A percentile compares a stretch with the other conserved stretches of the same genome.
phyloP scores from a whole-genome alignment of 2,888 invertebrate species.

The Drosophila formosana region DNA sequence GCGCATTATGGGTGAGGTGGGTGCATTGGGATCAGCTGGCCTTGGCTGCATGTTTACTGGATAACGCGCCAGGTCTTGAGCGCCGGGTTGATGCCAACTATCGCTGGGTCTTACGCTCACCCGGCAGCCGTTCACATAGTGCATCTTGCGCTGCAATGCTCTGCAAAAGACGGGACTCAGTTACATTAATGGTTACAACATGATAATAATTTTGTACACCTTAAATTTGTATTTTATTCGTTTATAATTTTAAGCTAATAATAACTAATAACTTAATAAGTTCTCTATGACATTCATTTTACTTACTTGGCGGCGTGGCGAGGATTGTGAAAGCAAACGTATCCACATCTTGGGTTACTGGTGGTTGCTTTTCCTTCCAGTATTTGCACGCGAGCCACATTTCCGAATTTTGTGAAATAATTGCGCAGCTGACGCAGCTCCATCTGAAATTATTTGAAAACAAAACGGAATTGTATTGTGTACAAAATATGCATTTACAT shows the following conservation, averaged over 20 bases:
- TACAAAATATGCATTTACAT: too few relatives aligned
- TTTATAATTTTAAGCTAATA: too few relatives aligned
- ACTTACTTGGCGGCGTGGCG: slow-evolving; percentile 53
- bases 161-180: slow-evolving; percentile 6
- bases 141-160: slow-evolving; percentile 22
- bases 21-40: background rate
- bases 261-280: too few relatives aligned
- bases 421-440: background rate
- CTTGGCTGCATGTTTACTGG: background rate
- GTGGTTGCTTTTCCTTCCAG: background rate
- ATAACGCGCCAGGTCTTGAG: background rate
- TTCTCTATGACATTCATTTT: too few relatives aligned
- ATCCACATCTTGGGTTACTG: slow-evolving; percentile 24
- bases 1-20: slow-evolving; percentile 30
- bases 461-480: background rate
- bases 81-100: slow-evolving; percentile 69
- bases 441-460: slow-evolving; percentile 34
- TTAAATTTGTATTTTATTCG: too few relatives aligned
- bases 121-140: slow-evolving; percentile 27
- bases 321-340: slow-evolving; percentile 33
- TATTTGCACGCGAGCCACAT: slow-evolving; percentile 32
- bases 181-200: too few relatives aligned
- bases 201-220: too few relatives aligned
- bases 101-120: slow-evolving; percentile 53
- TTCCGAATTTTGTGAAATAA: slow-evolving; percentile 46